Evolutionary conservation across 2,888 invertebrate genomes (phyloP).

Genomic region (Melanchra persicariae): DNA sequence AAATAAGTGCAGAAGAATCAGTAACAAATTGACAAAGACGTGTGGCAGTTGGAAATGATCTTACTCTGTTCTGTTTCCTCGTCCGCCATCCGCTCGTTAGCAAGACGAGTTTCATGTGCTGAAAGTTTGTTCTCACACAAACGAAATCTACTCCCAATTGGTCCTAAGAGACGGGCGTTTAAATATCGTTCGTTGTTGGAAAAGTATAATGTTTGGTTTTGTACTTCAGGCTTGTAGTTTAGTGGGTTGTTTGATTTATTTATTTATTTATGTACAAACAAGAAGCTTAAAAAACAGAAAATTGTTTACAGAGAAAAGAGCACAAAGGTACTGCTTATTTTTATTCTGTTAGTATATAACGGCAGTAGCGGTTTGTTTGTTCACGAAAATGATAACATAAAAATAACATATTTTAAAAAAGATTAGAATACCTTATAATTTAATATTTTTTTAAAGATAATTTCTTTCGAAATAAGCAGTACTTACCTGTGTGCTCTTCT

Average conservation of each 20-base stretch:
- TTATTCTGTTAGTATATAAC: neutral
- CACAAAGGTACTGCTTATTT: no score
- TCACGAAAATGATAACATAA: no score
- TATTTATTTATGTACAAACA: no score
- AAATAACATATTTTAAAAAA: no score
- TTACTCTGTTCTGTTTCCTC: constrained; percentile 48
- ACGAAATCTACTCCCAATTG: constrained; percentile 15
- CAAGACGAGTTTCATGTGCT: constrained; percentile 46
- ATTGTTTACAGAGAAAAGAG: no score
- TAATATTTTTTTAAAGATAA: no score
- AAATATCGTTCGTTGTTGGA: neutral
- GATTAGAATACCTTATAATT: no score
- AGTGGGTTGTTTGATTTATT: neutral
- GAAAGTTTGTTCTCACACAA: constrained; percentile 41
- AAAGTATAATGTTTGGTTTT: neutral
- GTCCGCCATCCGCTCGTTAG: constrained; percentile 55
- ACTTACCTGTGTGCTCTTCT: no score
- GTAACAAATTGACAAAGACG: constrained; percentile 33
- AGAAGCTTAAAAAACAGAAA: no score
- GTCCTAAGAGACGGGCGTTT: constrained; percentile 14
- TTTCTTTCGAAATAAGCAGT: no score
- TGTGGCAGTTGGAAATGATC: constrained; percentile 37
- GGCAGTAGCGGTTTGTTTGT: no score
- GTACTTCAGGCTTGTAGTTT: neutral
- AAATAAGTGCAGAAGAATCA: constrained; percentile 23